These are phyloP conservation scores for Pseudococcus longispinus DNA, from an alignment of 2,888 invertebrate species.

Conservation along the genomic window DNA sequence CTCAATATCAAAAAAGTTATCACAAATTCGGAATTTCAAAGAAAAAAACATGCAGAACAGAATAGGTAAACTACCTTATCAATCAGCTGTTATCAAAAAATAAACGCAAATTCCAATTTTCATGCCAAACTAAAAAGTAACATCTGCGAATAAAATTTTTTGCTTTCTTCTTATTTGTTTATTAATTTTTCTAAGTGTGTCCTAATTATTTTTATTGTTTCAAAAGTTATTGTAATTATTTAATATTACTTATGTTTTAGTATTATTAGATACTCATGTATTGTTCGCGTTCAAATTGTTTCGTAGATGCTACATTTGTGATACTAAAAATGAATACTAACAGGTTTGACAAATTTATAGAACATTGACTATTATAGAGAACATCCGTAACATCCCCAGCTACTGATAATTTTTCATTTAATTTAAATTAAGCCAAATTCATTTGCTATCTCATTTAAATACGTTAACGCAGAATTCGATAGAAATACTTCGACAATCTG, in stretches of 20 bases:
- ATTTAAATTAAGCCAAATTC: background rate
- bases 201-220: slow-evolving; percentile 39
- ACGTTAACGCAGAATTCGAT: background rate
- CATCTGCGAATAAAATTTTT: slow-evolving; percentile 38
- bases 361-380: background rate
- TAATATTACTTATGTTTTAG: slow-evolving; percentile 11
- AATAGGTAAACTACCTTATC: background rate
- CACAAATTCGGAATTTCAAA: background rate
- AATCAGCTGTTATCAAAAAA: slow-evolving; percentile 2
- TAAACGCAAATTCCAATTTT: background rate
- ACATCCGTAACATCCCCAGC: background rate
- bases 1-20: slow-evolving; percentile 7
- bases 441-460: background rate
- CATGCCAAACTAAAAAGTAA: slow-evolving; percentile 28
- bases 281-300: background rate
- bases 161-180: slow-evolving; percentile 29
- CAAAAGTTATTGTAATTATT: slow-evolving; percentile 1
- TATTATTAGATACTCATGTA: slow-evolving; percentile 19
- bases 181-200: slow-evolving; percentile 40
- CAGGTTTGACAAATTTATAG: background rate
- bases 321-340: slow-evolving; percentile 14
- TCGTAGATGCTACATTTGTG: background rate
- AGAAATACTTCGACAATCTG: background rate
- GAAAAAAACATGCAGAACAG: background rate
- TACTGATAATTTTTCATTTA: background rate